Evolutionary conservation across 1,140 invertebrate genomes (phyloP).

Genomic region (Stegodyphus mimosarum): DNA sequence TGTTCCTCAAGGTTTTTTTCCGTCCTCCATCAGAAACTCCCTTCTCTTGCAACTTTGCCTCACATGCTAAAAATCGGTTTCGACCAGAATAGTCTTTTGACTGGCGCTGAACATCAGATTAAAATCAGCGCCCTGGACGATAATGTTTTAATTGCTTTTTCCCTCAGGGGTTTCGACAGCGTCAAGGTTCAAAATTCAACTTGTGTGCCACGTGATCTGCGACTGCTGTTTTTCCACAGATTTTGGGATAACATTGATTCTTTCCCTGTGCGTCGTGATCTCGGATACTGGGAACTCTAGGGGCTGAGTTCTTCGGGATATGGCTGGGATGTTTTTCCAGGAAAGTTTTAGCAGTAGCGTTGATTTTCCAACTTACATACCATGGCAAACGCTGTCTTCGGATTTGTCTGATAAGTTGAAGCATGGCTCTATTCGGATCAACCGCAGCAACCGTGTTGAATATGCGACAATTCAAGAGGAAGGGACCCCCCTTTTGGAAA

Average conservation of each 20-base stretch:
- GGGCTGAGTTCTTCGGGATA: not conserved
- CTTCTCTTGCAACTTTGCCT: not conserved
- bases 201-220: not conserved
- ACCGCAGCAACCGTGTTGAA: conserved; percentile 62
- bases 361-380: conserved; percentile 64
- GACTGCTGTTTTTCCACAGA: not conserved
- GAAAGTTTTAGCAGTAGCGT: conserved; percentile 63
- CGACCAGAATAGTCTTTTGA: too few species aligned
- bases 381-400: conserved; percentile 63
- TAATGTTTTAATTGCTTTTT: not conserved
- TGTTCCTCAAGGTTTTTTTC: not conserved
- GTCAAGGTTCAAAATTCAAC: not conserved
- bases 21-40: too few species aligned
- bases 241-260: not conserved
- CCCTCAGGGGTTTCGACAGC: not conserved
- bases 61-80: too few species aligned
- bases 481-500: conserved; percentile 61
- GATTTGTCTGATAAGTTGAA: conserved; percentile 62
- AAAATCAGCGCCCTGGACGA: too few species aligned
- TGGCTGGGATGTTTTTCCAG: conserved; percentile 58
- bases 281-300: not conserved
- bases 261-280: not conserved
- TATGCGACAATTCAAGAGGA: conserved; percentile 63
- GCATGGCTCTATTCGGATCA: conserved; percentile 63
- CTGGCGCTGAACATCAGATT: too few species aligned